These are phyloP conservation scores for Matsumurasca onukii DNA, from an alignment of 1,140 invertebrate species.

Conservation along the genomic window DNA sequence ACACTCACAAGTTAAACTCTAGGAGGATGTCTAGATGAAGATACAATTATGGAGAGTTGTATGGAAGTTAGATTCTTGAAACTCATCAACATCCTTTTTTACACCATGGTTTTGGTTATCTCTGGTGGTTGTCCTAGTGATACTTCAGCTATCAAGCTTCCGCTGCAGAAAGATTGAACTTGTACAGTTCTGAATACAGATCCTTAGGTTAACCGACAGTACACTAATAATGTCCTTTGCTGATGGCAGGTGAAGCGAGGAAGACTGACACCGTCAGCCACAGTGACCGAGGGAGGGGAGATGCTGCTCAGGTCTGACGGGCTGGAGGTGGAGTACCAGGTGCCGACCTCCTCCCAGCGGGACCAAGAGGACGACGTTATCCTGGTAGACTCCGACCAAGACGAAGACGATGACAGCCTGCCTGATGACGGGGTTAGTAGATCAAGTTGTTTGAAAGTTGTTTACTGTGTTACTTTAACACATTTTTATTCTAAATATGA, in stretches of 20 bases:
- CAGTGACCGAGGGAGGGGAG: conserved; percentile 29
- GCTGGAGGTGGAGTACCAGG: conserved; percentile 68
- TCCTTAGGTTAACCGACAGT: too few species aligned
- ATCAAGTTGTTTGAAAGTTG: conserved; percentile 25
- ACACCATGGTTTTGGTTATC: too few species aligned
- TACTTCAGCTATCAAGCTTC: too few species aligned
- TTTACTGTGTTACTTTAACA: neutral
- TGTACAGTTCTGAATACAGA: too few species aligned
- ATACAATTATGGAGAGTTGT: too few species aligned
- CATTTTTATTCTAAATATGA: neutral
- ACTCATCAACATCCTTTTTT: too few species aligned
- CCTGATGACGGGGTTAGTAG: conserved; percentile 40
- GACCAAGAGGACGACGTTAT: conserved; percentile 78
- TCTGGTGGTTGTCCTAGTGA: too few species aligned
- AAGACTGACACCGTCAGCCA: neutral
- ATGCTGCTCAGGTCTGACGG: conserved; percentile 38
- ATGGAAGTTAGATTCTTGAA: too few species aligned
- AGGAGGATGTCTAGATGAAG: too few species aligned
- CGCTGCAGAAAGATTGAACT: too few species aligned
- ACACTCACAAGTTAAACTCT: too few species aligned
- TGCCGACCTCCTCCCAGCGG: conserved; percentile 77
- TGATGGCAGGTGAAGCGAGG: neutral
- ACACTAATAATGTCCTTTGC: neutral
- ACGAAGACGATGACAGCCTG: conserved; percentile 52
- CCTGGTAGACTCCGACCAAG: conserved; percentile 70